phyloP scores from a whole-genome alignment of 2,113 vertebrate species.

The Cynocephalus volans region DNA sequence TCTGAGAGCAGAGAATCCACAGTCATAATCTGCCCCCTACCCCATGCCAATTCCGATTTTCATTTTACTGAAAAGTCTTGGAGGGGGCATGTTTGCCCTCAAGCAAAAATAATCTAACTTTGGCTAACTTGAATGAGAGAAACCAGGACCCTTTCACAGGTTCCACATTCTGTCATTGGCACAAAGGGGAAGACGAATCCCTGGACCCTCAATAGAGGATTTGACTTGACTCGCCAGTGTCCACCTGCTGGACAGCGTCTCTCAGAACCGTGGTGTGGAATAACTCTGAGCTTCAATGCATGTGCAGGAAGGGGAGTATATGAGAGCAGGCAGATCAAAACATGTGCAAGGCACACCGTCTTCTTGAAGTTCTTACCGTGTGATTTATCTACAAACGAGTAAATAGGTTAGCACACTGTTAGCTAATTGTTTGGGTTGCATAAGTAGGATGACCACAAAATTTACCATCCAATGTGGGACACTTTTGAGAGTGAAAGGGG shows the following conservation, averaged over 20 bases:
- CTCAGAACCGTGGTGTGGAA: not conserved
- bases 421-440: not conserved
- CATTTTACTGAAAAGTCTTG: not conserved
- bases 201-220: not conserved
- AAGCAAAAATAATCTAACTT: conserved; percentile 21
- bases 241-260: not conserved
- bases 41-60: not conserved
- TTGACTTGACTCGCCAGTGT: not conserved
- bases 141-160: not conserved
- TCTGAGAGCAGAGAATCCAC: conserved; percentile 12
- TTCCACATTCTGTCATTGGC: not conserved
- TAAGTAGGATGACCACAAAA: conserved; percentile 13
- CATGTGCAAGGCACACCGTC: not conserved
- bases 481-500: conserved; percentile 8
- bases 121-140: not conserved
- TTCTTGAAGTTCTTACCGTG: not conserved
- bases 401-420: not conserved
- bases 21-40: not conserved
- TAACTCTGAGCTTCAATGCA: not conserved
- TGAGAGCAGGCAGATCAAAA: not conserved
- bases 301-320: not conserved
- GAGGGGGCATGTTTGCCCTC: not conserved
- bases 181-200: not conserved
- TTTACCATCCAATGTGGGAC: conserved; percentile 27
- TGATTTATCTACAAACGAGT: not conserved